Base-by-base conservation (phyloP, 1,140 invertebrate species). In the Aphidius gifuensis region DNA sequence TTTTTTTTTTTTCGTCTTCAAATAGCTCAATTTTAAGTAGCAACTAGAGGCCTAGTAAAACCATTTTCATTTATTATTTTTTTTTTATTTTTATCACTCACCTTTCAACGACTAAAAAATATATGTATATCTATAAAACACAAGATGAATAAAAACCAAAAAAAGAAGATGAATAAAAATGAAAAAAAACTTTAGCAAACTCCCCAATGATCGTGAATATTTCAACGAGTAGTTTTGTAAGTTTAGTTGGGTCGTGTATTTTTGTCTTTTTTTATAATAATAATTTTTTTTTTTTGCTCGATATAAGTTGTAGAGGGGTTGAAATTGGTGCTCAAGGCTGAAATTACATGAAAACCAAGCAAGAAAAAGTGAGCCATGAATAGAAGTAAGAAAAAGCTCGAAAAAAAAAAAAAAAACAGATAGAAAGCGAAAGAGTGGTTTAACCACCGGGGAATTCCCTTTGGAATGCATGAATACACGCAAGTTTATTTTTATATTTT, bases 141-240 rank as follows among this genome's bases (percentile, higher is more conserved):
- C 4, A 1, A 1, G 23, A 32, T 32, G 23, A 32, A 32, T 32
- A 32, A 32, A 32, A 3, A 32, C 4, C 2, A 9, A 53, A 4
- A 53, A 9, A 39, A 53, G 50, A 9, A 3, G 11, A 9, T 16
- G 3, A 39, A 9, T 38, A 38, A 8, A 51, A 51, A 32, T 9
- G 23, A 23, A 23, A 32, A 32, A 32, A 32, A 32, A 53, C 6
- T n/a, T 39, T 42, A 55, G 43, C 53, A 55, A 40, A 55, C 39
- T 55, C 53, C 40, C 39, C 40, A 40, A 40, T 55, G 23, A 21
- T 60, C 60, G 48, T 63, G 49, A 51, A 63, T 63, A 53, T 63
- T 63, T 66, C 42, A 61, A 53, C 40, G 56, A 43, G 42, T 38
- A 59, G 62, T 66, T 66, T 66, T 66, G 39, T 62, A 32, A 32